Base-by-base conservation (phyloP, 23 tunicate genomes). In the Halocynthia aurantium region DNA sequence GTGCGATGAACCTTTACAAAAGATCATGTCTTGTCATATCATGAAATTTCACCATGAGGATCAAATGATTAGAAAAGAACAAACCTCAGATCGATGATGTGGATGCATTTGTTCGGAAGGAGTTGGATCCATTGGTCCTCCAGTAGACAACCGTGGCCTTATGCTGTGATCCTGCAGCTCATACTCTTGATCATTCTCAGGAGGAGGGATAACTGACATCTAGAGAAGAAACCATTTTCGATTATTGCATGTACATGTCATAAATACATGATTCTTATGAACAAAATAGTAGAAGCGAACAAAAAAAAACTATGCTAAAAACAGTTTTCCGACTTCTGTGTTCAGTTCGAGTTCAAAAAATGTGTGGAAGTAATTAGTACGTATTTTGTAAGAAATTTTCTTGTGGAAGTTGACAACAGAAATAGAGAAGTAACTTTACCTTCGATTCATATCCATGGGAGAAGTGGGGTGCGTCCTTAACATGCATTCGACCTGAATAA, bases 81-180 rank as follows among this genome's bases (percentile, higher is more conserved):
- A 15, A 17, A 74, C 78, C 64, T 74, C 78, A n/a, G 31, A 17
- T 22, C 56, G 78, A 13, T 53, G 64, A 56, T 74, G 78, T 54
- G 5, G 64, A 56, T 74, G 78, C 50, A 22, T 22, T 20, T 74
- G 56, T 50, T 74, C 64, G n/a, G 55, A 7, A 8, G 56, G 60
- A 74, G 78, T 19, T 53, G 60, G 55, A 54, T 22, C 31, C 13
- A 21, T 62, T 52, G 31, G 64, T 19, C 56, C 60, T 13, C 50
- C 22, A 22, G 56, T 51, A 15, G 78, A 74, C 18, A 74, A 65
- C 0, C 56, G 78, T 8, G 78, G 78, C 31, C 78, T 74, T 12
- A 74, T 74, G 78, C 78, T 74, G 62, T 74, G 78, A 54, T 74
- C 78, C 64, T 74, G 78, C 40, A 74, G 56, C 22, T 74, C 78